Evolutionary conservation across 2,888 invertebrate species (phyloP).

Genomic region (Tanypteryx hageni): DNA sequence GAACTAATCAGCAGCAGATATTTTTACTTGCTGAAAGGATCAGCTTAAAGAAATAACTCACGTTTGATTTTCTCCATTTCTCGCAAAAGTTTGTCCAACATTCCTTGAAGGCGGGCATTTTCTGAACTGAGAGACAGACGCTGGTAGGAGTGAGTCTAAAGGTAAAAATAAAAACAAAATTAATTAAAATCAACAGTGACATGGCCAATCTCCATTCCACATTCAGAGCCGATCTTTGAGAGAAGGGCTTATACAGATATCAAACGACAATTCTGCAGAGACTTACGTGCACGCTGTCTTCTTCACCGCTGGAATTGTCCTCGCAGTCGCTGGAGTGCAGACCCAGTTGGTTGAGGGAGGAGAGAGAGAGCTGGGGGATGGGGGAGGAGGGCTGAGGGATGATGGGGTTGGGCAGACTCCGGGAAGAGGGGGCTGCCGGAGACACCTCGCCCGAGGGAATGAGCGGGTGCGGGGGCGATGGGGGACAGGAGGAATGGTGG

Average conservation of each 20-base stretch:
- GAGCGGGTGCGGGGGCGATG: constrained; percentile 54
- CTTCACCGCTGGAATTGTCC: constrained; percentile 75
- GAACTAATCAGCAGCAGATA: background rate
- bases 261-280: background rate
- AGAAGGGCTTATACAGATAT: background rate
- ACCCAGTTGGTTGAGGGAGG: constrained; percentile 67
- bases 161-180: constrained; percentile 68
- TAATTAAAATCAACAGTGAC: background rate
- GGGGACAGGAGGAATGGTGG: constrained; percentile 20
- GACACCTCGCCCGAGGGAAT: constrained; percentile 31
- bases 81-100: constrained; percentile 74
- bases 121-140: constrained; percentile 26
- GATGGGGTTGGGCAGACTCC: background rate
- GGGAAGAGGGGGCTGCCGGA: constrained; percentile 9
- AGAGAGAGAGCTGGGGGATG: background rate
- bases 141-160: constrained; percentile 72
- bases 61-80: constrained; percentile 73
- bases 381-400: constrained; percentile 51
- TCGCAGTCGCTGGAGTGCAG: constrained; percentile 75
- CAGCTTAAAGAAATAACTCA: constrained; percentile 39
- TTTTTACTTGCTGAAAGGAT: background rate
- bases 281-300: constrained; percentile 70
- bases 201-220: no score
- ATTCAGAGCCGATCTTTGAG: no score
- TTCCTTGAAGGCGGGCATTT: constrained; percentile 70